phyloP scores from a whole-genome alignment of 2,113 vertebrate species.

The Siniperca chuatsi region DNA sequence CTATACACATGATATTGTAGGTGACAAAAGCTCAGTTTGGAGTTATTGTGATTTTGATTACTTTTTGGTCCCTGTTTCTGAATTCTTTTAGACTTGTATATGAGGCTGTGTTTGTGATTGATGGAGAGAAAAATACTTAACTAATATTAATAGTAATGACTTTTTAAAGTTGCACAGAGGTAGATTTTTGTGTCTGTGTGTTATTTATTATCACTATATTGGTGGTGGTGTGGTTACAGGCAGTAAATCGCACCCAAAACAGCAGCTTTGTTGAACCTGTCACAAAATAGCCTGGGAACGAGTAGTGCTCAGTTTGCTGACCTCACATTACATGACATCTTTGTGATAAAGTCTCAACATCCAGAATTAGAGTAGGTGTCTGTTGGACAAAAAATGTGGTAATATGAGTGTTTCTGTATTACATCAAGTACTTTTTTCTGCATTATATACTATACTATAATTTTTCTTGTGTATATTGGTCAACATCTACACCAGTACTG shows the following conservation, averaged over 20 bases:
- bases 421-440: not conserved
- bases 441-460: not conserved
- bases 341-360: not conserved
- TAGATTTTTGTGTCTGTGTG: not conserved
- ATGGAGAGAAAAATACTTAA: not conserved
- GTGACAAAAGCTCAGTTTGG: not conserved
- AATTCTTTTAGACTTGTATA: not conserved
- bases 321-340: not conserved
- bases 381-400: conserved; percentile 2
- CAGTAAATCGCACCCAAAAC: not conserved
- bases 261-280: conserved; percentile 1
- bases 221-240: conserved; percentile 3
- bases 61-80: not conserved
- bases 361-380: not conserved
- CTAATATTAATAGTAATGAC: not conserved
- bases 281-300: not conserved
- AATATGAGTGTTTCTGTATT: not conserved
- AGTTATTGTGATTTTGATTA: not conserved
- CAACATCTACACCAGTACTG: not conserved
- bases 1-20: not conserved
- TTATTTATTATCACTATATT: not conserved
- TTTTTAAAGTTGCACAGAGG: not conserved
- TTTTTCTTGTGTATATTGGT: not conserved
- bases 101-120: not conserved
- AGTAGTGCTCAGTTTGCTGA: not conserved